A percentile compares a stretch with the other conserved stretches of the same genome.
These are phyloP conservation scores for Champsocephalus esox DNA, from an alignment of 2,797 vertebrate genomes.

Conservation along the genomic window DNA sequence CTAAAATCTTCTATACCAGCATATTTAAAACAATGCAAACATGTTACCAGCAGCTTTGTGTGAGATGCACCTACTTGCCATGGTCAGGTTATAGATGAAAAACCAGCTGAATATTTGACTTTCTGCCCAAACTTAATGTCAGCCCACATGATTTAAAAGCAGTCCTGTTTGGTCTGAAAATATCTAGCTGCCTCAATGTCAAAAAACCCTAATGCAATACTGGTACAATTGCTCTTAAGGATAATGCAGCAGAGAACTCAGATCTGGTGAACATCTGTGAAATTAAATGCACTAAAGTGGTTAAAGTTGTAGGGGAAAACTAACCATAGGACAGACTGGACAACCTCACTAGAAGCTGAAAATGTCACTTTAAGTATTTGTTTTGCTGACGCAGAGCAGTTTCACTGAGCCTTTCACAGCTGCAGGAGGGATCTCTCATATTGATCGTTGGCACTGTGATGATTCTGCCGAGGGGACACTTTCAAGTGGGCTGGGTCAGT, in stretches of 20 bases:
- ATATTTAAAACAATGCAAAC: no score
- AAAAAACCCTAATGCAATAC: neutral
- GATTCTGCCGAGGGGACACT: constrained; percentile 42
- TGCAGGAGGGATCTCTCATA: constrained; percentile 7
- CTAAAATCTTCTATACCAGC: neutral
- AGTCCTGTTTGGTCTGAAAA: neutral
- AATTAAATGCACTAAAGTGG: no score
- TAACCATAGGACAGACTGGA: no score
- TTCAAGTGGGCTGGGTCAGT: constrained; percentile 19
- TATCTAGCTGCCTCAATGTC: neutral
- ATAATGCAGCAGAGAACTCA: neutral
- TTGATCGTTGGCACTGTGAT: constrained; percentile 39
- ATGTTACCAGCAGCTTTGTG: no score
- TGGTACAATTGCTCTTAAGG: neutral
- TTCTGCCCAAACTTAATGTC: no score
- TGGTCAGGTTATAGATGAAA: no score
- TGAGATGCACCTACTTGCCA: no score
- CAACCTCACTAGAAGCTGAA: neutral
- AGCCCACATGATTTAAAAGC: no score
- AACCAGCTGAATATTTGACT: no score
- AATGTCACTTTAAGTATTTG: neutral
- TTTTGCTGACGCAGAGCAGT: neutral
- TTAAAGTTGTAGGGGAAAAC: no score
- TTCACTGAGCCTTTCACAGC: constrained; percentile 1
- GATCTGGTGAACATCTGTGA: neutral